Base-by-base conservation (phyloP, 2,113 vertebrate genomes). In the Prochilodus magdalenae region DNA sequence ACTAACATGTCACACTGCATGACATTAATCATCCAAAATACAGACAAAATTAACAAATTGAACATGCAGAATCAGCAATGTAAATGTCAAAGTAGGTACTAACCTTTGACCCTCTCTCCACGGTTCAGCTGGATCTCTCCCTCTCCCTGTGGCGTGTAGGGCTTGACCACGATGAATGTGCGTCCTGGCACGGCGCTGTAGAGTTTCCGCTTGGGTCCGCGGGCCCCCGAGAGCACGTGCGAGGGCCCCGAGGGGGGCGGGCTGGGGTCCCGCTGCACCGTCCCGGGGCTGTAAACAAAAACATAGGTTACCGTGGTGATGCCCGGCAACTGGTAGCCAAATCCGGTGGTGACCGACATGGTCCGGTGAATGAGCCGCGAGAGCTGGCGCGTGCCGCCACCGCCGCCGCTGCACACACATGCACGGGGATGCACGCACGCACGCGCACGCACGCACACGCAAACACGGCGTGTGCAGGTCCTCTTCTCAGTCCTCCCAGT, bases 121-220 rank as follows among this genome's bases (percentile, higher is more conserved):
- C 97, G 96, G 93, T 98, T 96, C 80, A 98, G 94, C 84, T 96
- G 96, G 90, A 98, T 98, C 94, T 98, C 97, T 78, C 96, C 97
- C 29, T 97, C 96, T 84, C 97, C 97, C 88, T 96, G 97, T 66
- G 97, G 97, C 7, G 93, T 90, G 93, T 97, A 95, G 89, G 97
- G 96, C 91, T 97, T 97, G 83, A 98, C 97, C 75, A 96, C 97
- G 85, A 97, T 97, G 94, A 97, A 98, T 88, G 95, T 96, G 89
- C 97, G 96, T 85, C 97, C 97, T 80, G 97, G 97, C 88, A 97
- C 97, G 20, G 97, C 97, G 85, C 97, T 97, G 96, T 98, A 98
- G 92, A 98, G 96, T 95, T 97, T 97, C 89, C 96, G 93, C 88
- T 97, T 97, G 91, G 97, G 97, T 87, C 97, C 96, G 29, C 94